These are phyloP conservation scores for Thalassoma bifasciatum DNA, from an alignment of 2,113 vertebrate species.

Conservation along the genomic window DNA sequence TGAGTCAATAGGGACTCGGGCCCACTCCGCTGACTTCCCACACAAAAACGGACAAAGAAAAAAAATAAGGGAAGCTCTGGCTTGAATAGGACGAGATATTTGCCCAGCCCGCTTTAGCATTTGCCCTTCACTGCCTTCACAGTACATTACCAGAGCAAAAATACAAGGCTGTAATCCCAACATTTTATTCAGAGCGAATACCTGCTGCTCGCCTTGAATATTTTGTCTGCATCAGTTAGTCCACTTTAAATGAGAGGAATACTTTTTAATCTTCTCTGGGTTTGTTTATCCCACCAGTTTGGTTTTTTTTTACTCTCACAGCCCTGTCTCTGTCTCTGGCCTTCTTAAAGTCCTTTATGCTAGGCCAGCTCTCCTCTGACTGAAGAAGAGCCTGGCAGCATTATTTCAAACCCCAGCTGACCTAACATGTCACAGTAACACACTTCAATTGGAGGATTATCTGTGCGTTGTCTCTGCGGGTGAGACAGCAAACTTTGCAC, in stretches of 20 bases:
- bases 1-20: conserved; percentile 74
- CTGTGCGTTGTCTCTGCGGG: too few species aligned
- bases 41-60: conserved; percentile 73
- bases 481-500: too few species aligned
- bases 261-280: neutral
- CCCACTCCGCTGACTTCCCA: conserved; percentile 64
- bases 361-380: conserved; percentile 18
- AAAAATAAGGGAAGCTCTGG: conserved; percentile 47
- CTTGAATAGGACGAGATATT: conserved; percentile 61
- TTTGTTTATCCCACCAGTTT: conserved; percentile 2
- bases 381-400: neutral
- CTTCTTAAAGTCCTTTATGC: conserved; percentile 32
- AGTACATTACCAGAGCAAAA: conserved; percentile 59
- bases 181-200: conserved; percentile 42
- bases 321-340: neutral
- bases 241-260: conserved; percentile 27
- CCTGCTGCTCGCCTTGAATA: conserved; percentile 50
- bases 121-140: conserved; percentile 66
- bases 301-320: neutral
- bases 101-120: conserved; percentile 50
- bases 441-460: too few species aligned
- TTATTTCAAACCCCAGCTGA: neutral
- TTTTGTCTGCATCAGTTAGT: conserved; percentile 55
- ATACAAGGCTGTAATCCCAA: conserved; percentile 53
- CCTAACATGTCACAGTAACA: too few species aligned